phyloP scores from a whole-genome alignment of 2,113 vertebrate species.

The Dromaius novaehollandiae region DNA sequence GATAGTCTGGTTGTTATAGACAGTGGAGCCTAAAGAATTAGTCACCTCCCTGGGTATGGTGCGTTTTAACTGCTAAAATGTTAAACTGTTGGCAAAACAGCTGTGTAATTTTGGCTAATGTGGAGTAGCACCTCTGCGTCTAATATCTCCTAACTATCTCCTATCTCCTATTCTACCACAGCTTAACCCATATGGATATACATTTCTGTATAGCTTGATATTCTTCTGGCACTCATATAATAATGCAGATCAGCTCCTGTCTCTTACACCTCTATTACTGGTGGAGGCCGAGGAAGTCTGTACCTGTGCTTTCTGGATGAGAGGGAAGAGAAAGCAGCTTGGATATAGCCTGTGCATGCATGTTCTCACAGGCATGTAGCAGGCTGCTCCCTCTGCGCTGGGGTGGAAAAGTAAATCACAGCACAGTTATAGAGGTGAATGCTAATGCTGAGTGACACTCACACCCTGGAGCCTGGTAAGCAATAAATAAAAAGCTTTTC shows the following conservation, averaged over 20 bases:
- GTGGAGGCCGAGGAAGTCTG: background rate
- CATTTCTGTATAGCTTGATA: background rate
- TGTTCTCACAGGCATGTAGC: background rate
- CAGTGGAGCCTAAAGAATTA: accelerated
- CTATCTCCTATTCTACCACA: no score
- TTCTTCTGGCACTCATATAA: background rate
- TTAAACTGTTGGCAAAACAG: background rate
- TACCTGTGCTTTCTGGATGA: background rate
- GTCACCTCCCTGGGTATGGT: background rate
- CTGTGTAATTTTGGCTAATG: accelerated
- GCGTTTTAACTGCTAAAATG: background rate
- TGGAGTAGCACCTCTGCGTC: background rate
- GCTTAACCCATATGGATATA: background rate
- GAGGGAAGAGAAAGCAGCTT: background rate
- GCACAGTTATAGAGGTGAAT: conserved; percentile 47
- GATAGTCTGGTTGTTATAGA: background rate
- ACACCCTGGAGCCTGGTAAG: conserved; percentile 3
- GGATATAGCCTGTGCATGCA: background rate
- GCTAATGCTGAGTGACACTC: conserved; percentile 52
- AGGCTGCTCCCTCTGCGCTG: background rate
- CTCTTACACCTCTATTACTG: background rate
- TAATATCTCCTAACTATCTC: background rate
- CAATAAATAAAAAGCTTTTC: conserved; percentile 56
- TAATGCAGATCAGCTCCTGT: background rate
- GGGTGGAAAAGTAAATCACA: conserved; percentile 44